Evolutionary conservation across 2,888 invertebrate genomes (phyloP).

Genomic region (Entomobrya multifasciata): DNA sequence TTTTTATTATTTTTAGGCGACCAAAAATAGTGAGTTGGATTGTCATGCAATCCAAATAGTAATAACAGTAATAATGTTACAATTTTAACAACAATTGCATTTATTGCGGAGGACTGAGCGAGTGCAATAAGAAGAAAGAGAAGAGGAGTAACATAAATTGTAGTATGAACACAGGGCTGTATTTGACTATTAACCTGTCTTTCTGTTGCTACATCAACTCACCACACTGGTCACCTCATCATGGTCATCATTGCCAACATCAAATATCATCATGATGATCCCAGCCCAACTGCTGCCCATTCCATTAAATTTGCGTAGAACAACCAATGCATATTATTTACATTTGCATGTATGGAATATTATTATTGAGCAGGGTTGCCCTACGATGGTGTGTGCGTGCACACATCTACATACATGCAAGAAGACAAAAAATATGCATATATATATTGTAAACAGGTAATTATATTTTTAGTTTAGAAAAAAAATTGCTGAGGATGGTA

Average conservation of each 20-base stretch:
- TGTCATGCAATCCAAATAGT: slow-evolving; percentile 63
- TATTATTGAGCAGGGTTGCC: too few species aligned
- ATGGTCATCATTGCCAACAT: background rate
- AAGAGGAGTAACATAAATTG: too few species aligned
- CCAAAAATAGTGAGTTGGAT: background rate
- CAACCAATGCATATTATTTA: too few species aligned
- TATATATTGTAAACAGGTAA: background rate
- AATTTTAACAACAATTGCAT: slow-evolving; percentile 30
- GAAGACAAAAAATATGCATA: background rate
- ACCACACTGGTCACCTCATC: slow-evolving; percentile 67
- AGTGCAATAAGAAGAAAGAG: too few species aligned
- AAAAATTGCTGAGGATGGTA: background rate
- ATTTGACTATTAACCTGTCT: slow-evolving; percentile 44
- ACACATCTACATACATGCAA: background rate
- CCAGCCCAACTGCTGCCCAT: slow-evolving; percentile 6
- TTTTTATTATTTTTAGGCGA: slow-evolving; percentile 37
- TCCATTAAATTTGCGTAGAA: too few species aligned
- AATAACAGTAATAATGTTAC: slow-evolving; percentile 45
- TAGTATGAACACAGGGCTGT: background rate
- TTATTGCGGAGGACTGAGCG: too few species aligned
- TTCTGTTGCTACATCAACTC: too few species aligned
- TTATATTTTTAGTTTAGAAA: background rate
- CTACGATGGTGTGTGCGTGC: background rate
- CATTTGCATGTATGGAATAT: too few species aligned
- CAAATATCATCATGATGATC: background rate